Evolutionary conservation across 2,113 vertebrate species (phyloP), one percentile per base, ranked within the genome.

Genomic region (Struthio camelus): DNA sequence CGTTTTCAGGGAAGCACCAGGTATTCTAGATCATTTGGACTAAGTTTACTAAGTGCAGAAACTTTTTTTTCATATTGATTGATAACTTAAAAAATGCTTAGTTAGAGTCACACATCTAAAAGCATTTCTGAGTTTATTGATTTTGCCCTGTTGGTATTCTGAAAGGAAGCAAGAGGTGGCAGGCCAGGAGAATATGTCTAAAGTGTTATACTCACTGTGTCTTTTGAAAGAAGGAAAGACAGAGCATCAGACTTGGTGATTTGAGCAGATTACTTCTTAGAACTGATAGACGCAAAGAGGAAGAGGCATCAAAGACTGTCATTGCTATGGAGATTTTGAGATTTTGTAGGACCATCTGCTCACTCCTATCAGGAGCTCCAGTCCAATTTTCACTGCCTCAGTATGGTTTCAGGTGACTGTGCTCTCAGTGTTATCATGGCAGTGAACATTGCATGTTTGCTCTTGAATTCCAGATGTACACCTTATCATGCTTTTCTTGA

Each of bases 381-480:
- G 56, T 70, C 53, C 27, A 78, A 58, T 23, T 67, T 87, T 38
- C 77, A 16, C 24, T 84, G 59, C 50, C 44, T 56, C 80, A 34
- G 48, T 25, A 32, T 5, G n/a, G n/a, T 69, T 88, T 53, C 30
- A 40, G 87, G 23, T 58, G 48, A 27, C 36, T 53, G 19, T 0
- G 0, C 2, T 80, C 58, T 62, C 34, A 86, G 27, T 61, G 32
- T n/a, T 38, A 44, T 9, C 14, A 7, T 10, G 34, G 12, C 20
- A 24, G 9, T 10, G 34, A 42, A n/a, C 0, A 2, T n/a, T 85
- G 20, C 10, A 10, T 6, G 11, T 44, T 56, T 85, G 42, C 11
- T 71, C 32, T 70, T 1, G 0, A 1, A 0, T 50, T 67, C 58
- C 50, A 92, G 53, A 66, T 9, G 9, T 20, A 48, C 2, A 6